phyloP scores from a whole-genome alignment of 2,113 vertebrate genomes.

The Climacteris rufus region DNA sequence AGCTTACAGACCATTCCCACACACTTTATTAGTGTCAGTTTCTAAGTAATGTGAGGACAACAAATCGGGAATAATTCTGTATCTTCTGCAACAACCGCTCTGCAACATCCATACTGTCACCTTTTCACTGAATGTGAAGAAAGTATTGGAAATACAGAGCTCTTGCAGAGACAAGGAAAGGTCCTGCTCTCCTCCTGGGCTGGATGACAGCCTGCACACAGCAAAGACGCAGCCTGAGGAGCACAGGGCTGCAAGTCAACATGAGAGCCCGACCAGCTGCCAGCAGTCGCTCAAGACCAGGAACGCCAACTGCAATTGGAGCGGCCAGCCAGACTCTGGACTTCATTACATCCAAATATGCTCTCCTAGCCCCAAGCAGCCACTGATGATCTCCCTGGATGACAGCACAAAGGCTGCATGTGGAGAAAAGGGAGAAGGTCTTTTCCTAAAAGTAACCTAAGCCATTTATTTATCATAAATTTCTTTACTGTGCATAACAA shows the following conservation, averaged over 20 bases:
- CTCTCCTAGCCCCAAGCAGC: neutral
- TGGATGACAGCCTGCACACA: neutral
- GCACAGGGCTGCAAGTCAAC: neutral
- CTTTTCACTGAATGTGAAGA: neutral
- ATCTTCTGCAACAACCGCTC: neutral
- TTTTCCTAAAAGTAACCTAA: neutral
- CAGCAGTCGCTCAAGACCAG: neutral
- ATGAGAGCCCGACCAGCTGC: slow-evolving; percentile 29
- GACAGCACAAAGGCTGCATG: neutral
- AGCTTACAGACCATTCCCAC: neutral
- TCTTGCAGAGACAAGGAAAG: neutral
- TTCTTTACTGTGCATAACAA: neutral
- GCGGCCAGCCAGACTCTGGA: neutral
- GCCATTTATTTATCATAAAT: neutral
- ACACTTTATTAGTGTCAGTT: neutral
- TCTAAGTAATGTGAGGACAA: neutral
- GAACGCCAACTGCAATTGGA: neutral
- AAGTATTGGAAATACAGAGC: neutral
- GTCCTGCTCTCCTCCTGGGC: neutral
- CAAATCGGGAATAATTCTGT: neutral
- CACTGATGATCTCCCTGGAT: accelerated
- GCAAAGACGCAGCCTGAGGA: neutral
- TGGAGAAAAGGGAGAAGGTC: neutral
- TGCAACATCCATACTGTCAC: neutral
- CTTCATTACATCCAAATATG: neutral